Percentiles rank a stretch among this genome's conserved stretches.
phyloP scores from a whole-genome alignment of 2,888 invertebrate genomes.

The Thyatira batis region DNA sequence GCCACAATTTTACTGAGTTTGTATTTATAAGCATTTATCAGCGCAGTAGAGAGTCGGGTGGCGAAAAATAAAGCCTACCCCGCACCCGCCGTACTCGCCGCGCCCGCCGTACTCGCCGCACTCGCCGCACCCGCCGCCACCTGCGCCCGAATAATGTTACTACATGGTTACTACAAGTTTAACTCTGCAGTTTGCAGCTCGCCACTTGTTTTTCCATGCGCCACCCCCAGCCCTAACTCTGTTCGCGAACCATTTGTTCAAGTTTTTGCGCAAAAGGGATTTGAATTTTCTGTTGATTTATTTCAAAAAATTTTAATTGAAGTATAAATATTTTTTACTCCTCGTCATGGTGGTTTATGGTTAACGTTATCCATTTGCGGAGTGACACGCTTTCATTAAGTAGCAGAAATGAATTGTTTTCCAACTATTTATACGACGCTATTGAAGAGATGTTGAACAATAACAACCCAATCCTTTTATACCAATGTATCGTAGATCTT shows the following conservation, averaged over 20 bases:
- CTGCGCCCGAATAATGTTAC: constrained; percentile 8
- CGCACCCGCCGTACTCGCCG: background rate
- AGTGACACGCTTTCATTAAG: too few species aligned
- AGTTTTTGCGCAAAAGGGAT: background rate
- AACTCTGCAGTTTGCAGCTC: background rate
- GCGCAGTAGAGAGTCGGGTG: constrained; percentile 1
- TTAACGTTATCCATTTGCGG: too few species aligned
- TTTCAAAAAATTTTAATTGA: too few species aligned
- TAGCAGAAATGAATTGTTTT: too few species aligned
- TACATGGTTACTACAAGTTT: constrained; percentile 3
- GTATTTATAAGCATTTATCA: constrained; percentile 13
- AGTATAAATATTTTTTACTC: too few species aligned
- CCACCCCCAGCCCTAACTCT: background rate
- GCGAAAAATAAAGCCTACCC: constrained; percentile 8
- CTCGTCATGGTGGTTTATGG: too few species aligned
- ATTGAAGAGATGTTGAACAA: too few species aligned
- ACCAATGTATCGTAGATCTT: too few species aligned
- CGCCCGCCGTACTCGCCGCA: background rate
- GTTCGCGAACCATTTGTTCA: background rate
- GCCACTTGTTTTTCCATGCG: background rate
- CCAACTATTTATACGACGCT: too few species aligned
- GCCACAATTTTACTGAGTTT: constrained; percentile 2
- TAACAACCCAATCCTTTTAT: too few species aligned
- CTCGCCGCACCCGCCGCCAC: constrained; percentile 5
- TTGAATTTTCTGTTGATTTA: too few species aligned